Base-by-base conservation (phyloP, 2,113 vertebrate species). In the Syngnathus floridae region DNA sequence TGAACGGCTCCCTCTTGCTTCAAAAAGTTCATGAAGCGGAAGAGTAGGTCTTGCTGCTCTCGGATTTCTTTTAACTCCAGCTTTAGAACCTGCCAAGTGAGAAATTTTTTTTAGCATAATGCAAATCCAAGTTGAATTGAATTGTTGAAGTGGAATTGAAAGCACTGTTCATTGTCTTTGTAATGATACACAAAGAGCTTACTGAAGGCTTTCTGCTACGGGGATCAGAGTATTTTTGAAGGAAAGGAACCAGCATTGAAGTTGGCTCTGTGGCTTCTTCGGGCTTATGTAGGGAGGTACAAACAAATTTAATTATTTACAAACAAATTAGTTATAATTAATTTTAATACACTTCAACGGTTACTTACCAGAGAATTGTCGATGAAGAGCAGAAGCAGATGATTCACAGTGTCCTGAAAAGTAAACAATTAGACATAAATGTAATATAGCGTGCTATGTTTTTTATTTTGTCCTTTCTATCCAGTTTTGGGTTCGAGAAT, bases 21-120 rank as follows among this genome's bases (percentile, higher is more conserved):
- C 73, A 99, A 84, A 81, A 99, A 99, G 83, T 97, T 99, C 96
- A 99, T 99, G 77, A 98, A 99, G n/a, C 94, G 92, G 83, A 99
- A 99, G 45, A 99, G 92, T 80, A 99, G 93, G 73, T 99, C 96
- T 80, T 99, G 96, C 59, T 98, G 93, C 75, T 93, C 93, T 75
- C 94, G 88, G 81, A 99, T 97, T 87, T 98, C 94, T 81, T 94
- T 97, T 69, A 99, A 71, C 80, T 99, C 95, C 82, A 99, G 87
- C 72, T 97, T 96, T 72, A 99, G 88, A 8, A 94, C 94, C 96
- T 98, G 62, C 21, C 57, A 35, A 56, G n/a, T 38, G 19, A 45
- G 17, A 41, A 16, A 63, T 51, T n/a, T 2, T 4, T 4, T n/a
- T 7, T 1, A 60, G 4, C 26, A 22, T 13, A 65, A 17, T 46